Conservation (phyloP, 1,140 invertebrate species). For the Neodiprion pinetum region DNA sequence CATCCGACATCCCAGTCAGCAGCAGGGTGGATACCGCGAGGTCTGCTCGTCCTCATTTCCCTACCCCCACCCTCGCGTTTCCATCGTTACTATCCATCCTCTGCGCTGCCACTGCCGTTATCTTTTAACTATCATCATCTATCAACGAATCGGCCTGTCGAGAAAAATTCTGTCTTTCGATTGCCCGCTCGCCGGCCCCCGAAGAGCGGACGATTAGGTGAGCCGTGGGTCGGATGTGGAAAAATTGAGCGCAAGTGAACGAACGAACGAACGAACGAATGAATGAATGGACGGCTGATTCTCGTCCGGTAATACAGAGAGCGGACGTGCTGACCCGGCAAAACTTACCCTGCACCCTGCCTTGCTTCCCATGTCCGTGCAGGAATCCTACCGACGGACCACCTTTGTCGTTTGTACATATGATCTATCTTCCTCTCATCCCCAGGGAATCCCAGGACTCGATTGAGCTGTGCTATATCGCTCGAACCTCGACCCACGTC, state of each 20-base stretch:
- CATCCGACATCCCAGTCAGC: not conserved
- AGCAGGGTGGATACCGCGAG: not conserved
- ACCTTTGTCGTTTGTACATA: not conserved
- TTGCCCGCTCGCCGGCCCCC: not conserved
- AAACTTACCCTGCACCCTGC: not conserved
- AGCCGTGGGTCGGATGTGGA: not conserved
- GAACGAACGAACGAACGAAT: not conserved
- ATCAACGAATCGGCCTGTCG: too few relatives aligned
- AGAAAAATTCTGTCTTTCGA: not conserved
- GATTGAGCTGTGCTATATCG: not conserved
- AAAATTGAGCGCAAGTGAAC: not conserved
- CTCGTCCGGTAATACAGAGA: not conserved
- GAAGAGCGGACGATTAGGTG: not conserved
- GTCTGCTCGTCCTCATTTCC: not conserved
- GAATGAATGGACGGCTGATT: constrained; percentile 4
- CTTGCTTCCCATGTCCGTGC: not conserved
- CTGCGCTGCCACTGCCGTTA: not conserved
- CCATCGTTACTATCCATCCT: not conserved
- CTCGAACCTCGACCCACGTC: not conserved
- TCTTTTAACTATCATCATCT: not conserved
- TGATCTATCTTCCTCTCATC: not conserved
- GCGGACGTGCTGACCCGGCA: constrained; percentile 6
- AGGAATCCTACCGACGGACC: not conserved
- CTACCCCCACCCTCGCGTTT: not conserved
- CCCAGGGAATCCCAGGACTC: not conserved